Evolutionary conservation across 2,113 vertebrate genomes (phyloP).

Genomic region (Fulica atra): DNA sequence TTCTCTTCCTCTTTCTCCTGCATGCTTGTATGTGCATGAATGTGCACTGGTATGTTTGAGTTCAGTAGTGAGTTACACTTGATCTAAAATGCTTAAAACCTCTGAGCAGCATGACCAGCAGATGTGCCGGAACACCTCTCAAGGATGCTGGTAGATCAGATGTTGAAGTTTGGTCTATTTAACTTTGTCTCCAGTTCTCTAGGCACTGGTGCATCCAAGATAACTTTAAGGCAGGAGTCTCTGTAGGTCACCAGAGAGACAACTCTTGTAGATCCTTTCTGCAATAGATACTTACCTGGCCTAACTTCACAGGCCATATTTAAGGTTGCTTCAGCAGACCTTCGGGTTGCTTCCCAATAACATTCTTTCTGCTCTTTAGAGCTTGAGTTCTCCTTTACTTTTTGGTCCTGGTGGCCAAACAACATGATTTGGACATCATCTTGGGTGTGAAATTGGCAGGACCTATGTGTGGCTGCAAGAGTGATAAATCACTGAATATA

Average conservation of each 20-base stretch:
- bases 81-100: neutral
- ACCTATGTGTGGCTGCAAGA: neutral
- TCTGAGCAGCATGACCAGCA: neutral
- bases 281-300: neutral
- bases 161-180: neutral
- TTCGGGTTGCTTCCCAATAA: neutral
- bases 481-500: neutral
- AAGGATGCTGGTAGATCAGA: neutral
- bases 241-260: neutral
- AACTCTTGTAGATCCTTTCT: neutral
- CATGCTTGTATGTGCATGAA: neutral
- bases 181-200: neutral
- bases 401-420: neutral
- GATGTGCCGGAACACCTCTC: neutral
- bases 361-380: neutral
- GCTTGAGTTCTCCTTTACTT: neutral
- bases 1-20: neutral
- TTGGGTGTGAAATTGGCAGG: neutral
- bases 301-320: neutral
- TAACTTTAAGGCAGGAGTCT: neutral
- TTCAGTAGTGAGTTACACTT: neutral
- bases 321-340: neutral
- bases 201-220: neutral
- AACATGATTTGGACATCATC: neutral
- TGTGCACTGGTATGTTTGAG: neutral